Evolutionary conservation across 2,888 invertebrate genomes (phyloP), one percentile per base, ranked within the genome.

Genomic region (Xestia ashworthii): DNA sequence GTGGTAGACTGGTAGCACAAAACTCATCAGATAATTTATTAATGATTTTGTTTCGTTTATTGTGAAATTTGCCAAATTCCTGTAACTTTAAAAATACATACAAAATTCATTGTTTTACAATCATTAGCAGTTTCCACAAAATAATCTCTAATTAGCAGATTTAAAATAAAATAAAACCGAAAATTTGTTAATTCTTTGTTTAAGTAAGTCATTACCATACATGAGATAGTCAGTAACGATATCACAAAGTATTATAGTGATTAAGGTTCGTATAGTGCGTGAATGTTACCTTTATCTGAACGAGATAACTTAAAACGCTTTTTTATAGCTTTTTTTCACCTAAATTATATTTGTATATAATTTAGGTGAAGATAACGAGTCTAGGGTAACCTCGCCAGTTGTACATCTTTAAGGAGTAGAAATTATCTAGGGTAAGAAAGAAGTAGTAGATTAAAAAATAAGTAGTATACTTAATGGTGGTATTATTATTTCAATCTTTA

Each of bases 311-410:
- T 48, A 48, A 76, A 74, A 65, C 71, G 53, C 41, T 68, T 78
- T 78, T 78, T 82, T 80, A 69, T n/a, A n/a, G n/a, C n/a, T n/a
- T n/a, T n/a, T n/a, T n/a, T n/a, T n/a, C n/a, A n/a, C n/a, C n/a
- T n/a, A n/a, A n/a, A n/a, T n/a, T n/a, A n/a, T n/a, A n/a, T n/a
- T n/a, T 72, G 53, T 69, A 58, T 71, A 72, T 81, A 66, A 86
- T 76, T 81, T 84, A 78, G 87, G 88, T 71, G 72, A 80, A 48
- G 83, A 88, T 88, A 80, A 81, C 48, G 41, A 58, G 44, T 32
- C 5, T 55, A 11, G 32, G 76, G 75, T 80, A 68, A 68, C 67
- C 25, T 58, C 32, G 9, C 58, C 53, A 68, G 25, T 68, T 67
- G 44, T 11, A 14, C 3, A 25, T 58, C 48, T 25, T 5, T 22